Base-by-base conservation (phyloP, 2,888 invertebrate genomes). In the Campoplex nolae region DNA sequence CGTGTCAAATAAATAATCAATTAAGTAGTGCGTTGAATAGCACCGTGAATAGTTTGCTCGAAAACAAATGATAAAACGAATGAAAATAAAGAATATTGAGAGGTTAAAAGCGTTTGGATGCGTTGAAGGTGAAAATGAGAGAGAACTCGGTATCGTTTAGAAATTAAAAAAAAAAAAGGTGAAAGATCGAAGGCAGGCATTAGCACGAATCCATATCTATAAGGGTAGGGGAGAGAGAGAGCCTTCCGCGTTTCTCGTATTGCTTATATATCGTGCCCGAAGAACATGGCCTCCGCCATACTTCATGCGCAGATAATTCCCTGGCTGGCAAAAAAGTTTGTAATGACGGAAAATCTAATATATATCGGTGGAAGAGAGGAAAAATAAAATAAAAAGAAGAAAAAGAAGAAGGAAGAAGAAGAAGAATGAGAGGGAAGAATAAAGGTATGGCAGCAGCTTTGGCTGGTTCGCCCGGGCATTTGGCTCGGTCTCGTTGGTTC, bases 271-370 rank as follows among this genome's bases (percentile, higher is more conserved):
- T 56, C 18, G 42, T 32, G 28, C 58, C 35, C 71, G 45, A 28
- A 62, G 23, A 68, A 38, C 54, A 81, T 54, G 70, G 54, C 74
- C 68, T 74, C 32, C 76, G 23, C 23, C 48, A 83, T 83, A 83
- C 83, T 83, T 83, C 83, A 83, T 83, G 76, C 74, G 84, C 85
- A 71, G 87, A 88, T 87, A 88, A 88, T 88, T 88, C 88, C 86
- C 58, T 71, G 32, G 65, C 74, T 51, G 83, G 89, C 79, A 91
- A 92, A 91, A 23, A 93, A 93, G 92, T 92, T 93, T 91, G 90
- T 92, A 93, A 93, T 92, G 92, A 92, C 89, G 93, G 93, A 91
- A 93, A 93, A 94, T 93, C 92, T 93, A 94, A 93, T 93, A 93
- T 93, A 92, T 92, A 91, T 92, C 90, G 75, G 81, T 56, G n/a